Evolutionary conservation across 2,797 vertebrate species (phyloP), one percentile per base, ranked within the genome.

Genomic region (Brachymystax lenok): DNA sequence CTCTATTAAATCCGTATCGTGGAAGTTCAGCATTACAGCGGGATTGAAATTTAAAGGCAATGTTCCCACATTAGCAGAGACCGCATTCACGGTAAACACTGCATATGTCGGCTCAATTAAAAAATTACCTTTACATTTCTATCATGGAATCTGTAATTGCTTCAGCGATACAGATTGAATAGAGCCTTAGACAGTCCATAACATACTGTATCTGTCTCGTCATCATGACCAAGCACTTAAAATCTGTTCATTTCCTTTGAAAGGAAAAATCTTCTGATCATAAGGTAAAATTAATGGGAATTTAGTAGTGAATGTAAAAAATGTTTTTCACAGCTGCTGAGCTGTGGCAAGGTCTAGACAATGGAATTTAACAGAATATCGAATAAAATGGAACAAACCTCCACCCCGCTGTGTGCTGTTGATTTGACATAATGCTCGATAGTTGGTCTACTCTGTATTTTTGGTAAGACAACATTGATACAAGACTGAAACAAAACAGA

Each of bases 251-350:
- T 81, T 74, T 77, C 80, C 85, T 80, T 85, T 83, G 82, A 86
- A 88, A 87, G 72, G 86, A 35, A 69, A 87, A 88, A 86, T 86
- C 88, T 83, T 90, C 74, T 90, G 84, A 89, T 84, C 90, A 83
- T 87, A 84, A 88, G 77, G 28, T 68, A 84, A 77, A 88, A 85
- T 84, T 88, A 88, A 91, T 94, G 93, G 93, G 90, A 91, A 90
- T 90, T 90, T 90, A 79, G 90, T 93, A 87, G 88, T 93, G 90
- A 94, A 92, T 94, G 91, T 94, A 94, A 86, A 77, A 85, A 80
- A 73, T 85, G 83, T 79, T 84, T 74, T 77, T 80, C 82, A 72
- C 87, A 75, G 92, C 90, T 71, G 79, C 77, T 78, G 71, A 52
- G 88, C 91, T 89, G 86, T 88, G 85, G 82, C 84, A 79, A 87